Evolutionary conservation across 2,113 vertebrate species (phyloP).

Genomic region (Paradoxurus hermaphroditus): DNA sequence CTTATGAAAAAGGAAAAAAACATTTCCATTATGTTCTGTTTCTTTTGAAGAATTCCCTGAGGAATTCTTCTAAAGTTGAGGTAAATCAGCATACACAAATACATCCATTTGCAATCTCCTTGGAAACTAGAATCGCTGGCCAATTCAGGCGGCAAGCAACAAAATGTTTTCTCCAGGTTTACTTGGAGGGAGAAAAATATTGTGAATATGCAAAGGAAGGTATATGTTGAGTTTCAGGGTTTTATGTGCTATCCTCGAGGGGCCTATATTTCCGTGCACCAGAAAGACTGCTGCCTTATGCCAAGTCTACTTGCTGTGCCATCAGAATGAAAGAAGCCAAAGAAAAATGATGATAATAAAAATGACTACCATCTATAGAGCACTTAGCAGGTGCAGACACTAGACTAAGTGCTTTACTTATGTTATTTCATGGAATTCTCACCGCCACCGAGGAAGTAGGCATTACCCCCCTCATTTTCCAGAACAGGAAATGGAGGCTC

Average conservation of each 20-base stretch:
- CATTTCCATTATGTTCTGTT: slow-evolving; percentile 34
- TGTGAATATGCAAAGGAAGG: slow-evolving; percentile 59
- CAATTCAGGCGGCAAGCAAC: slow-evolving; percentile 55
- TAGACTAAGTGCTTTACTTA: background rate
- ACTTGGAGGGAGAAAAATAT: slow-evolving; percentile 68
- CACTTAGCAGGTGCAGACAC: background rate
- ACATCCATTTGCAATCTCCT: slow-evolving; percentile 68
- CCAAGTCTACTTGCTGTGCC: slow-evolving; percentile 44
- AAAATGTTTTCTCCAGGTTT: slow-evolving; percentile 56
- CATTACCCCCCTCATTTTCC: background rate
- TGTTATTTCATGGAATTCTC: background rate
- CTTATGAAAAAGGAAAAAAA: slow-evolving; percentile 57
- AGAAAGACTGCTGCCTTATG: slow-evolving; percentile 12
- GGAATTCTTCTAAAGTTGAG: slow-evolving; percentile 66
- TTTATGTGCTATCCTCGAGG: slow-evolving; percentile 47
- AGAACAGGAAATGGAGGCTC: background rate
- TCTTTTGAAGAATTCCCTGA: slow-evolving; percentile 67
- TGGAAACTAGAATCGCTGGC: slow-evolving; percentile 65
- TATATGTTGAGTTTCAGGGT: slow-evolving; percentile 5
- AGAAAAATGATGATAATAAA: slow-evolving; percentile 52
- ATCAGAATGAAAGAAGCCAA: slow-evolving; percentile 54
- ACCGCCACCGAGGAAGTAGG: background rate
- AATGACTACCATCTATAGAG: background rate
- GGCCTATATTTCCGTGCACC: background rate
- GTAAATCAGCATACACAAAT: slow-evolving; percentile 71